Evolutionary conservation across 2,113 vertebrate species (phyloP).

Genomic region (Bubo scandiacus): DNA sequence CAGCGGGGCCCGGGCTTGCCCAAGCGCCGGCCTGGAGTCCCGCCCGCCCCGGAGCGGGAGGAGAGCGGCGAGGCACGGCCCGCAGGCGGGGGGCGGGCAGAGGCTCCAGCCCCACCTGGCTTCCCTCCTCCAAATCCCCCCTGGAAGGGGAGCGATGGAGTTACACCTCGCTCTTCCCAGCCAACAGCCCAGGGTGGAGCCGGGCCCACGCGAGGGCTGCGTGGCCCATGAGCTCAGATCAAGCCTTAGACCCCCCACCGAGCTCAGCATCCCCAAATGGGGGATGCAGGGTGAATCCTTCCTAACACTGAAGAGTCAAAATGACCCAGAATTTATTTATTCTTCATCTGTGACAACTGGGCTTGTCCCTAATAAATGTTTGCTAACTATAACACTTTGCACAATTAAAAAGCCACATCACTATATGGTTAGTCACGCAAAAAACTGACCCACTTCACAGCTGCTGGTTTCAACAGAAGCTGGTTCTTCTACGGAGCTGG

Average conservation of each 20-base stretch:
- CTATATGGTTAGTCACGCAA: background rate
- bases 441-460: background rate
- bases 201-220: accelerated
- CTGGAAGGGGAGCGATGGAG: accelerated
- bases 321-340: accelerated
- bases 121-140: accelerated
- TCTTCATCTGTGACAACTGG: background rate
- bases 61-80: background rate
- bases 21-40: conserved; percentile 52
- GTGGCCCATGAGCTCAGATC: accelerated
- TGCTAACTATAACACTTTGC: accelerated
- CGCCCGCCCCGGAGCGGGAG: conserved; percentile 14
- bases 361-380: background rate
- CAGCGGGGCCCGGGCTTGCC: background rate
- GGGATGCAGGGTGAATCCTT: no score
- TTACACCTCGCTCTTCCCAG: no score
- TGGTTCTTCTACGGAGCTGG: background rate
- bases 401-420: background rate
- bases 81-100: background rate
- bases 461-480: background rate
- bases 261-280: no score
- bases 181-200: accelerated
- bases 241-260: no score
- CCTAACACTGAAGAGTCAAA: background rate
- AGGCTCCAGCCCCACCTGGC: no score